These are phyloP conservation scores for Synchiropus splendidus DNA, from an alignment of 2,113 vertebrate genomes.

Conservation along the genomic window DNA sequence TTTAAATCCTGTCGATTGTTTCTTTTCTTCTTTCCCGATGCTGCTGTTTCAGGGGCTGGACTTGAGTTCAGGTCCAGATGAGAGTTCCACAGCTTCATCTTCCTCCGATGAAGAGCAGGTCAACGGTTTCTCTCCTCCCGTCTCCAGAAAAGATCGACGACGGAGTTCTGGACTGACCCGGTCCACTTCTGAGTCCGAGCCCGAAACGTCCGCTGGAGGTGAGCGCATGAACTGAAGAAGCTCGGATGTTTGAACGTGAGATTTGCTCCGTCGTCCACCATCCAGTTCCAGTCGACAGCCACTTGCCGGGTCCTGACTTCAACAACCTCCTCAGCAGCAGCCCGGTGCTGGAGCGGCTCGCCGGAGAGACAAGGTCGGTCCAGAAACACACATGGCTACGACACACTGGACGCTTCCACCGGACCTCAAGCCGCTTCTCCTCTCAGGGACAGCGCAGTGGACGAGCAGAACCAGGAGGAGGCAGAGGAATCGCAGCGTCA, in stretches of 20 bases:
- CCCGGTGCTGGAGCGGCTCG: too few species aligned
- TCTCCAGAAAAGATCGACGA: background rate
- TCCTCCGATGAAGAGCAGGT: slow-evolving; percentile 32
- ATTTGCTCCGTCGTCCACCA: background rate
- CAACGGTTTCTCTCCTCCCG: background rate
- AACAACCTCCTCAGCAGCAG: background rate
- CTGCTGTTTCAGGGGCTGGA: slow-evolving; percentile 33
- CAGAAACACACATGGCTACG: background rate
- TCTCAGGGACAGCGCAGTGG: slow-evolving; percentile 1
- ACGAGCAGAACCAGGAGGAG: slow-evolving; percentile 10
- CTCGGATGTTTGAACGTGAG: too few species aligned
- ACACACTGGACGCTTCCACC: slow-evolving; percentile 6
- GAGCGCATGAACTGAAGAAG: background rate
- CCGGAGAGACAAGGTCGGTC: background rate
- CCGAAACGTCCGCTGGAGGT: background rate
- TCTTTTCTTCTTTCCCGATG: too few species aligned
- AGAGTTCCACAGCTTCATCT: slow-evolving; percentile 26
- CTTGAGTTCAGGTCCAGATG: slow-evolving; percentile 24
- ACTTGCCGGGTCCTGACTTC: background rate
- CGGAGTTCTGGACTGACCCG: background rate
- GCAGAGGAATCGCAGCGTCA: slow-evolving; percentile 13
- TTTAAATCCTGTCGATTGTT: too few species aligned
- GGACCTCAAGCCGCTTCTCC: background rate
- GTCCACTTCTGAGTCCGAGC: slow-evolving; percentile 2
- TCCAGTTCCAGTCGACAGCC: background rate